These are phyloP conservation scores for Telmatochromis brichardi DNA, from an alignment of 2,113 vertebrate species.

Conservation along the genomic window DNA sequence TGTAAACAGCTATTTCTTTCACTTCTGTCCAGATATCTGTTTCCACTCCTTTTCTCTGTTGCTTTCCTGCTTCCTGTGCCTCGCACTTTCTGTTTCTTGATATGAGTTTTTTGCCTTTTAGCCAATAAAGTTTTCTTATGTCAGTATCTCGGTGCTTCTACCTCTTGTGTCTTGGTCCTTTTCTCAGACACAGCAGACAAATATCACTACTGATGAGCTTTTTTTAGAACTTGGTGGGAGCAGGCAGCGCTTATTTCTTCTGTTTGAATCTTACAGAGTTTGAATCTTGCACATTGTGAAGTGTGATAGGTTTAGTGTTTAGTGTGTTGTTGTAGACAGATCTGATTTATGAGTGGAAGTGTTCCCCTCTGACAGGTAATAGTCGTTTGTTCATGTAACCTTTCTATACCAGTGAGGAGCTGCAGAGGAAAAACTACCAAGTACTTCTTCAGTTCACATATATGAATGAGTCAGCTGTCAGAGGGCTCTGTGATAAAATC, in stretches of 20 bases:
- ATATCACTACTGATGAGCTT: neutral
- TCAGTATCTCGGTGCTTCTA: neutral
- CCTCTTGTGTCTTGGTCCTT: neutral
- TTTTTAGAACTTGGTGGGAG: rapidly evolving
- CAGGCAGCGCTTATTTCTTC: neutral
- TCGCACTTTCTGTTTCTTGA: neutral
- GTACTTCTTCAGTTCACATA: too few relatives aligned
- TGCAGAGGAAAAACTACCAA: too few relatives aligned
- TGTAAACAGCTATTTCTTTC: neutral
- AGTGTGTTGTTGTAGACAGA: neutral
- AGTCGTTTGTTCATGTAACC: too few relatives aligned
- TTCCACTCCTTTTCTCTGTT: neutral
- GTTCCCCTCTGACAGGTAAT: too few relatives aligned
- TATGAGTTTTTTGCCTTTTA: neutral
- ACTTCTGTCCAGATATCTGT: neutral
- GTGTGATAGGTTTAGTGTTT: neutral
- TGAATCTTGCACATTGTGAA: neutral
- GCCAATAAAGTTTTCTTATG: neutral
- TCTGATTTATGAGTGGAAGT: too few relatives aligned
- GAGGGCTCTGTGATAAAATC: too few relatives aligned
- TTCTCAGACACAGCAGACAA: rapidly evolving
- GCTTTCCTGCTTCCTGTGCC: neutral
- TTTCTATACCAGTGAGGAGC: too few relatives aligned
- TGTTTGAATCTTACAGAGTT: neutral
- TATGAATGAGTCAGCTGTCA: too few relatives aligned